A percentile compares a stretch with the other conserved stretches of the same genome.
Evolutionary conservation across 1,140 invertebrate species (phyloP).

Genomic region (Parasteatoda tepidariorum): DNA sequence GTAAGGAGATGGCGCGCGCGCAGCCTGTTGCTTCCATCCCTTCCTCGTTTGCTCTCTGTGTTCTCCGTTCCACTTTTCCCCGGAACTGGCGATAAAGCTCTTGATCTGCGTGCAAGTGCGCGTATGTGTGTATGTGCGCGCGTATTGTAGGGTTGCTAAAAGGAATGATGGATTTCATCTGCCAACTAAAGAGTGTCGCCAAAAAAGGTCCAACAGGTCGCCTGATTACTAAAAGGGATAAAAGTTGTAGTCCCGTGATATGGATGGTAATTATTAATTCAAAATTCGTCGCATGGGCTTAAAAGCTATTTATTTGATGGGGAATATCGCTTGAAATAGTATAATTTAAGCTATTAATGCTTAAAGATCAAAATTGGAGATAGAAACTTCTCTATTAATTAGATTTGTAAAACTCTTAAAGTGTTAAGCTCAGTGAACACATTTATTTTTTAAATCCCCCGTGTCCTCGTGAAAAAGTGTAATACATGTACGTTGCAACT

Average conservation of each 20-base stretch:
- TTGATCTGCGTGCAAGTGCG: slow-evolving; percentile 42
- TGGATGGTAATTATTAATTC: neutral
- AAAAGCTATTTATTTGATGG: too few species aligned
- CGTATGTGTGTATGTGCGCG: slow-evolving; percentile 3
- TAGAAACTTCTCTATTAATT: too few species aligned
- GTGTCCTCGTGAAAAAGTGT: too few species aligned
- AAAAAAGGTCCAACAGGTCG: slow-evolving; percentile 31
- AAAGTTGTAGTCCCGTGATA: neutral
- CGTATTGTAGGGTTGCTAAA: slow-evolving; percentile 13
- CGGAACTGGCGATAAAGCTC: slow-evolving; percentile 27
- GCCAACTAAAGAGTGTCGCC: neutral
- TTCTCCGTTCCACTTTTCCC: slow-evolving; percentile 17
- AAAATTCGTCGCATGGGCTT: too few species aligned
- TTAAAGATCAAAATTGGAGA: too few species aligned
- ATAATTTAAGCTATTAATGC: too few species aligned
- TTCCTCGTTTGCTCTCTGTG: slow-evolving; percentile 15
- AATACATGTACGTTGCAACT: too few species aligned
- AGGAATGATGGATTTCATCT: neutral
- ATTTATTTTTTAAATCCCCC: too few species aligned
- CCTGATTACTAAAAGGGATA: neutral
- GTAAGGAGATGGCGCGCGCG: slow-evolving; percentile 28
- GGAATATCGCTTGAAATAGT: too few species aligned
- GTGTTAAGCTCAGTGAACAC: too few species aligned
- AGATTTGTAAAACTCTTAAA: too few species aligned
- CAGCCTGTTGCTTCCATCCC: slow-evolving; percentile 32